phyloP scores from a whole-genome alignment of 30 jellyfish, hydroid and myxozoan species.

The Aurelia sp. region DNA sequence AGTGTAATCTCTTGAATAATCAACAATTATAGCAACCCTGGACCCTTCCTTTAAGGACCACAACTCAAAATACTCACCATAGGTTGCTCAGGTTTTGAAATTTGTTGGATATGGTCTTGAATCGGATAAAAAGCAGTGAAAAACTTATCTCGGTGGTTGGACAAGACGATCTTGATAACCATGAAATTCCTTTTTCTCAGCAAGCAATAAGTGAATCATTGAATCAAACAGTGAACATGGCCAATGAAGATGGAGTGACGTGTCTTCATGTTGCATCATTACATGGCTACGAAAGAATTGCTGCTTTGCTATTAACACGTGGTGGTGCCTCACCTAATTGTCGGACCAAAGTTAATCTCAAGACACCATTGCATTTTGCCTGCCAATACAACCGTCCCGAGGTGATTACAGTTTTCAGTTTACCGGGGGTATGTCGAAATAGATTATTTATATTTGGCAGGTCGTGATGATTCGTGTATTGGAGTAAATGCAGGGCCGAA shows the following conservation, averaged over 20 bases:
- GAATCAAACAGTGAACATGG: slow-evolving; percentile 76
- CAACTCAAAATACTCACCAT: no score
- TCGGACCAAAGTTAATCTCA: slow-evolving; percentile 55
- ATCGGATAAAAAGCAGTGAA: no score
- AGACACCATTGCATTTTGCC: slow-evolving; percentile 93
- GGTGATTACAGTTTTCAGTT: slow-evolving; percentile 36
- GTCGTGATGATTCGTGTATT: not conserved
- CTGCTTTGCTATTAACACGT: slow-evolving; percentile 61
- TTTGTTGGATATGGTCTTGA: no score
- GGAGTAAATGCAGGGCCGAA: no score
- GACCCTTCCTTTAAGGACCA: no score
- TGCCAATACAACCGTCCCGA: slow-evolving; percentile 91
- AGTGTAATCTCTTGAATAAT: no score
- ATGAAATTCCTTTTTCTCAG: slow-evolving; percentile 19
- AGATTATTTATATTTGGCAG: not conserved
- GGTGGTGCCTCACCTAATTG: slow-evolving; percentile 88
- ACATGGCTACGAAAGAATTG: slow-evolving; percentile 85
- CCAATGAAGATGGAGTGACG: slow-evolving; percentile 88
- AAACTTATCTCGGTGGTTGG: no score
- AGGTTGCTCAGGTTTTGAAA: no score
- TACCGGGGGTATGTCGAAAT: not conserved
- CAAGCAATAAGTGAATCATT: slow-evolving; percentile 47
- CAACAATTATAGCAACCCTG: no score
- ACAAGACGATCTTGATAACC: not conserved
- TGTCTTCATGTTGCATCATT: slow-evolving; percentile 87